Evolutionary conservation across 2,888 invertebrate genomes (phyloP).

Genomic region (Luperina nickerlii): DNA sequence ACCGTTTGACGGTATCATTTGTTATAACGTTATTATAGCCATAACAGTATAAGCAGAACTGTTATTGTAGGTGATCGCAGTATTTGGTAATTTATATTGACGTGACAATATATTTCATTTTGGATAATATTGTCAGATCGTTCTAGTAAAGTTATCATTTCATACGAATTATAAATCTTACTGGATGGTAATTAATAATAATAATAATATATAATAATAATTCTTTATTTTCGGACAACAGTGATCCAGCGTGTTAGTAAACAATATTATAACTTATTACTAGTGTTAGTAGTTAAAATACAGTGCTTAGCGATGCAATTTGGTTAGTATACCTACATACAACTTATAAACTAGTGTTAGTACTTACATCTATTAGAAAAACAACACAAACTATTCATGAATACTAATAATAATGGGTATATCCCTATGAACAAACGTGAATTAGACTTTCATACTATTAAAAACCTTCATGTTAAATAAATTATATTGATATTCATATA

Average conservation of each 20-base stretch:
- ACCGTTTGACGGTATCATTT: slow-evolving; percentile 74
- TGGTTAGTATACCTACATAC: too few species aligned
- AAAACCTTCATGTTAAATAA: not conserved
- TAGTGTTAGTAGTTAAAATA: too few species aligned
- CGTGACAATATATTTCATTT: slow-evolving; percentile 20
- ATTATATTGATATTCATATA: not conserved
- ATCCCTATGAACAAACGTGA: not conserved
- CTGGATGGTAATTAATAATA: not conserved
- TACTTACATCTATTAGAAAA: too few species aligned
- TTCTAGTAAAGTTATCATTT: not conserved
- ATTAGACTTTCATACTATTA: not conserved
- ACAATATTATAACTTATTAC: too few species aligned
- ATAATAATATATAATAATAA: too few species aligned
- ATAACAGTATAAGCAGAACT: slow-evolving; percentile 34
- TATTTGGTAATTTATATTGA: slow-evolving; percentile 26
- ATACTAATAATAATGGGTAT: not conserved
- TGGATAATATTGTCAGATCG: not conserved
- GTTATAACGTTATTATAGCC: slow-evolving; percentile 65
- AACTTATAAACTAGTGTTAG: too few species aligned
- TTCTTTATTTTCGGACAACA: too few species aligned
- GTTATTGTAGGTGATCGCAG: slow-evolving; percentile 19
- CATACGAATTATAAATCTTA: not conserved
- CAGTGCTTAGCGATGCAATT: too few species aligned
- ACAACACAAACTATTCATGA: too few species aligned
- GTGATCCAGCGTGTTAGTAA: too few species aligned